Base-by-base conservation (phyloP, 2,113 vertebrate genomes). In the Leptobrachium ailaonicum region DNA sequence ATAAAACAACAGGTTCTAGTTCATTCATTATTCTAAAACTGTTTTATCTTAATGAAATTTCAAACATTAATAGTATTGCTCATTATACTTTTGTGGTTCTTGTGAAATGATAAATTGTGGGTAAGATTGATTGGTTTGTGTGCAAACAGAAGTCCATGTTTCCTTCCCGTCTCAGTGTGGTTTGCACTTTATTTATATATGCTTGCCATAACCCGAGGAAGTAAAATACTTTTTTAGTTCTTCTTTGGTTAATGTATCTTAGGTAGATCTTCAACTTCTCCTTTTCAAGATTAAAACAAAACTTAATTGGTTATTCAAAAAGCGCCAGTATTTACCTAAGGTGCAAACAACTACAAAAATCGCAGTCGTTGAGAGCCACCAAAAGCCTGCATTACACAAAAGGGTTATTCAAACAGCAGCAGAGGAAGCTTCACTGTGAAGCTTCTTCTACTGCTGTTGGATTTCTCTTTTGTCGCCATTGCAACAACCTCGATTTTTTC, bases 161-260 rank as follows among this genome's bases (percentile, higher is more conserved):
- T 77, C 76, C 76, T 77, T 77, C 76, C 76, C 53, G 50, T 77
- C 75, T 68, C 66, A 45, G 14, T 32, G n/a, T 64, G 44, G 66
- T 60, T 32, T 32, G 20, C 76, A 69, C 53, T 32, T 53, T 70
- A 10, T 77, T 58, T 69, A 69, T 60, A 69, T 69, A 69, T 9
- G 12, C 14, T 69, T 2, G n/a, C 54, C 47, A 64, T 32, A 9
- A 10, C 14, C 6, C 60, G 43, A 71, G 66, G 75, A 77, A 77
- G 76, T 70, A 47, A 3, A 62, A 50, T 44, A 41, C 14, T 44
- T 11, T 77, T 70, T 77, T 66, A 60, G 41, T 77, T 77, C 76
- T 77, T 77, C n/a, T 20, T 20, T 62, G 66, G 53, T 70, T 70
- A 77, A 44, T 42, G 20, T 32, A 71, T 54, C 41, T 9, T 32